A percentile compares a stretch with the other conserved stretches of the same genome.
These are phyloP conservation scores for Oostethus manadensis DNA, from an alignment of 2,113 vertebrate species.

Conservation along the genomic window DNA sequence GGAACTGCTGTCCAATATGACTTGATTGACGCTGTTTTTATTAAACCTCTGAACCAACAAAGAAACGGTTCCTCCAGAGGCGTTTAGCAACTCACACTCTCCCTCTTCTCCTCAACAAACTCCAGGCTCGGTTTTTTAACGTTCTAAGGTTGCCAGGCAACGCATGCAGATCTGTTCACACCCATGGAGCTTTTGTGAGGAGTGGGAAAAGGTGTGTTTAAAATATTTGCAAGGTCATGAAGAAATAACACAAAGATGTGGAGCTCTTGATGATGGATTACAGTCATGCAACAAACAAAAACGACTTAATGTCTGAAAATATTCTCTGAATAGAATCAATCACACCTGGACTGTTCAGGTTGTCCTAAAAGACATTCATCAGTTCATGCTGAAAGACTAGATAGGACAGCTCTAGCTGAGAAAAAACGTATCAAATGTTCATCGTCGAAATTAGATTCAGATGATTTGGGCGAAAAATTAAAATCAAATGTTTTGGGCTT, in stretches of 20 bases:
- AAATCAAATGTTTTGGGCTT: too few relatives aligned
- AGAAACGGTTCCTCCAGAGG: conserved; percentile 29
- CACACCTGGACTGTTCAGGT: too few relatives aligned
- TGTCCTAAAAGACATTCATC: too few relatives aligned
- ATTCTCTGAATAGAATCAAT: too few relatives aligned
- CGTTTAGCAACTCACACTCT: conserved; percentile 38
- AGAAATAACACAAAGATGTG: conserved; percentile 20
- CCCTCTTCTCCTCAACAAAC: conserved; percentile 42
- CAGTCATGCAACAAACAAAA: conserved; percentile 21
- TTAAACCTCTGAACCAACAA: conserved; percentile 36
- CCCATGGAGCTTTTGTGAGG: conserved; percentile 10
- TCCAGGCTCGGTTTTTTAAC: conserved; percentile 52
- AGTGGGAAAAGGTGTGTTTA: conserved; percentile 9
- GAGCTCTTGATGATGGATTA: conserved; percentile 9
- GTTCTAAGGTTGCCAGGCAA: conserved; percentile 49
- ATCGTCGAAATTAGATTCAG: too few relatives aligned
- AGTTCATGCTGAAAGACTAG: too few relatives aligned
- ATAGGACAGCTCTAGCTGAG: too few relatives aligned
- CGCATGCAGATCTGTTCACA: conserved; percentile 33
- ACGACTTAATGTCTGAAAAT: too few relatives aligned
- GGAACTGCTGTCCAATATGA: conserved; percentile 28
- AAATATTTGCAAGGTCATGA: conserved; percentile 32
- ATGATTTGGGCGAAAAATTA: too few relatives aligned
- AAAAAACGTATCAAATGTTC: too few relatives aligned
- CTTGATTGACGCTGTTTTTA: conserved; percentile 32